Base-by-base conservation (phyloP, 2,797 vertebrate species). In the Sebastes wilsoni region DNA sequence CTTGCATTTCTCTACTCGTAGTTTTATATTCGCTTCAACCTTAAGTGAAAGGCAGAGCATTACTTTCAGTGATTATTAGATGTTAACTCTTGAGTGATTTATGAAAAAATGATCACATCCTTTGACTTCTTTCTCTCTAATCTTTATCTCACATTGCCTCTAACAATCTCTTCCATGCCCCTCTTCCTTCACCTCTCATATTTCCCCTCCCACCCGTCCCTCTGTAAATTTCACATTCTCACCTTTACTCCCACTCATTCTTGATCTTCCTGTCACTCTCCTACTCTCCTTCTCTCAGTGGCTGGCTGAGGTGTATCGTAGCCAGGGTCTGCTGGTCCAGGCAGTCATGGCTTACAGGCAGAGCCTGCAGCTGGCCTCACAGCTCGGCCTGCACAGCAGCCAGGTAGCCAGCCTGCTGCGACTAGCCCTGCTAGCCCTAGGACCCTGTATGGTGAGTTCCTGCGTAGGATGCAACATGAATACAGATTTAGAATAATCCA, bases 261-360 rank as follows among this genome's bases (percentile, higher is more conserved):
- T 11, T 28, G 1, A 18, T 70, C 28, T 7, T 38, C 2, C 16
- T 7, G 30, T 59, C 62, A 1, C n/a, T 55, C n/a, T 54, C 38
- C 8, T 79, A 0, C 66, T 66, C n/a, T 38, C 30, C 27, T 25
- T 27, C 69, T 60, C 14, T 28, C 79, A 99, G 98, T 99, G 99
- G 99, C 91, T 99, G 87, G 98, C 98, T 5, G 95, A 97, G 64
- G 94, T 98, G 1, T 98, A 99, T 91, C 94, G 94, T 28, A 96
- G 95, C 25, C 98, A 99, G 88, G 96, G 97, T 36, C 96, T 99
- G 94, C 95, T 99, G 95, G 76, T 95, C 32, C 97, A 97, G 90
- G 98, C 97, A 8, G 97, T 98, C 74, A 96, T 99, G 97, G 97
- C 96, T 22, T 98, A 98, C 86, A 97, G 96, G 59, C 98, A 96